Percentiles rank a stretch among this genome's conserved stretches.
Evolutionary conservation across 2,797 vertebrate species (phyloP).

Genomic region (Pristis pectinata): DNA sequence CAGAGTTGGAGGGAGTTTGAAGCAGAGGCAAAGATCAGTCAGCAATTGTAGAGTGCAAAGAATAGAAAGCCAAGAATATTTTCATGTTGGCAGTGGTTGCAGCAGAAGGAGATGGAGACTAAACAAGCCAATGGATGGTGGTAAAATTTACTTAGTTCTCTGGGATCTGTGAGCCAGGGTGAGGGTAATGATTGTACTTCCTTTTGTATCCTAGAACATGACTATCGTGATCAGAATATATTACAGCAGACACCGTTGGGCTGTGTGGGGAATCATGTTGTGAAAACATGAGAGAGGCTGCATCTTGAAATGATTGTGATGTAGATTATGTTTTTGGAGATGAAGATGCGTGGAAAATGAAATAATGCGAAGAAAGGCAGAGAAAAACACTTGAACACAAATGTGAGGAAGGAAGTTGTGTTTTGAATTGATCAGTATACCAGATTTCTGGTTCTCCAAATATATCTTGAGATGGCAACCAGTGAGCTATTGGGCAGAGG

Average conservation of each 20-base stretch:
- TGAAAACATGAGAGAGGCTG: neutral
- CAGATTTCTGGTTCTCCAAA: neutral
- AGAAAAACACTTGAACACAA: neutral
- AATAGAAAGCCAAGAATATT: neutral
- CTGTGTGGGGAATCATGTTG: neutral
- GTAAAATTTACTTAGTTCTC: neutral
- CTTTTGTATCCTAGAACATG: neutral
- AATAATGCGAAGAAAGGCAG: neutral
- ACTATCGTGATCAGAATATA: neutral
- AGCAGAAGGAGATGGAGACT: neutral
- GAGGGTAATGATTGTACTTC: neutral
- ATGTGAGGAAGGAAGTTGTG: neutral
- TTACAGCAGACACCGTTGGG: neutral
- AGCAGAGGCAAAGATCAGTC: neutral
- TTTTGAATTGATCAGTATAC: neutral
- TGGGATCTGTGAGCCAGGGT: neutral
- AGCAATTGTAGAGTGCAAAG: neutral
- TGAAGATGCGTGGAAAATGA: no score
- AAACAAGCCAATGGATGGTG: neutral
- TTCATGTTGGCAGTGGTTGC: no score
- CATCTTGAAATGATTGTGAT: neutral
- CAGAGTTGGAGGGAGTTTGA: neutral
- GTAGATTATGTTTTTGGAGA: neutral
- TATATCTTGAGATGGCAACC: neutral
- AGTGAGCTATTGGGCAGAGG: no score